Base-by-base conservation (phyloP, 2,797 vertebrate species). In the Sciaenops ocellatus region DNA sequence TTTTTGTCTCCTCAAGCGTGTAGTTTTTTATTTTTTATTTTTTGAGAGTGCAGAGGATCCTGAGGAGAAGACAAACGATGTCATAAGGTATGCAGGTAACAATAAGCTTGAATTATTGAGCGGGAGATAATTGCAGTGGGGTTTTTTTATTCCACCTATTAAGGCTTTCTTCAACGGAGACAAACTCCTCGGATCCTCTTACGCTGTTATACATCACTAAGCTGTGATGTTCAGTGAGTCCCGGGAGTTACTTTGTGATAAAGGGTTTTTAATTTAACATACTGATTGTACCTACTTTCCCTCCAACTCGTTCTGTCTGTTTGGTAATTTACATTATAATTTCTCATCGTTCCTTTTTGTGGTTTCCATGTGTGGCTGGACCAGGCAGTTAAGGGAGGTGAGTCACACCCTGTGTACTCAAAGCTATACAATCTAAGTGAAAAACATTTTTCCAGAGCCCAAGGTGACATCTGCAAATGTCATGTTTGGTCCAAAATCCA, bases 71-170 rank as follows among this genome's bases (percentile, higher is more conserved):
- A 76, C 52, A 3, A 47, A 68, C 15, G n/a, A 34, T 52, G 44
- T 50, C 69, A 34, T 50, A 30, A 72, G 47, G 55, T 73, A 56
- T 50, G 44, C 48, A 12, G 26, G 12, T 46, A 76, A 73, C 52
- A 68, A 62, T 22, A 48, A 80, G 44, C 52, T 13, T 85, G 18
- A 77, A 77, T 70, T 54, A 79, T 73, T n/a, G 44, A 88, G 63
- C 16, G 22, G 22, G 69, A 50, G 63, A 78, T 78, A 57, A 80
- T 77, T 82, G 34, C 71, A 17, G 46, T 57, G 64, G 1, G 18
- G n/a, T n/a, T 46, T 52, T 24, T 80, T 61, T 22, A 69, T 61
- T 38, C 72, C 42, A 68, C 73, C 41, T 71, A 26, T 78, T 69
- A 0, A 34, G 44, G 3, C 22, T 69, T 55, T 57, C 20, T 47